Evolutionary conservation across 2,888 invertebrate species (phyloP).

Genomic region (Agrotis clavis): DNA sequence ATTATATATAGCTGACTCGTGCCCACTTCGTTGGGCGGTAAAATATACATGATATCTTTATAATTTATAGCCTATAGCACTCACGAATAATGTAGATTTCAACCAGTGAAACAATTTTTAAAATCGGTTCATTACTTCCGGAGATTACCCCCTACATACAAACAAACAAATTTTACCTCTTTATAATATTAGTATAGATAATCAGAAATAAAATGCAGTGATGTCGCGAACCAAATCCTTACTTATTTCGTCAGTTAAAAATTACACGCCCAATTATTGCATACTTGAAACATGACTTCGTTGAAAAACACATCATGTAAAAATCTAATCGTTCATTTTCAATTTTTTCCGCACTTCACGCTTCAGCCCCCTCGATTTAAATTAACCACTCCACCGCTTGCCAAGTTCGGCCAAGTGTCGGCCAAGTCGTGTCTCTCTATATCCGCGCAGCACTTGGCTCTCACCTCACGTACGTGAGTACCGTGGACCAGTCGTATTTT

Average conservation of each 20-base stretch:
- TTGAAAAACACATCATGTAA: neutral
- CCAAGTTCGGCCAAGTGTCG: slow-evolving; percentile 40
- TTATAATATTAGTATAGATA: too few species aligned
- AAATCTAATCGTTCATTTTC: slow-evolving; percentile 18
- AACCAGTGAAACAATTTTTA: too few species aligned
- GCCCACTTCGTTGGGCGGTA: too few species aligned
- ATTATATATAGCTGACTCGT: too few species aligned
- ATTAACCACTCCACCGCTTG: slow-evolving; percentile 38
- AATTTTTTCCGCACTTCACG: slow-evolving; percentile 24
- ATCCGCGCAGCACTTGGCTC: slow-evolving; percentile 59
- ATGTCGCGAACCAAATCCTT: neutral
- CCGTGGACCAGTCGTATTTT: slow-evolving; percentile 77
- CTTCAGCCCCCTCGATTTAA: slow-evolving; percentile 44
- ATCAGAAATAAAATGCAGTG: neutral
- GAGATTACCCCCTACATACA: too few species aligned
- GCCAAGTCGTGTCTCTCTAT: slow-evolving; percentile 45
- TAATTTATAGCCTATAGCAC: too few species aligned
- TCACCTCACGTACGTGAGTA: slow-evolving; percentile 77
- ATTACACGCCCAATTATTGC: neutral
- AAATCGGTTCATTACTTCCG: too few species aligned
- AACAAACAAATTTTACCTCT: too few species aligned
- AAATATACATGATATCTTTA: too few species aligned
- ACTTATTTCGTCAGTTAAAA: neutral
- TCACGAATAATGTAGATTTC: too few species aligned
- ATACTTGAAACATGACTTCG: neutral